phyloP scores from a whole-genome alignment of 2,797 vertebrate genomes.

The Hyperoplus lanceolatus region DNA sequence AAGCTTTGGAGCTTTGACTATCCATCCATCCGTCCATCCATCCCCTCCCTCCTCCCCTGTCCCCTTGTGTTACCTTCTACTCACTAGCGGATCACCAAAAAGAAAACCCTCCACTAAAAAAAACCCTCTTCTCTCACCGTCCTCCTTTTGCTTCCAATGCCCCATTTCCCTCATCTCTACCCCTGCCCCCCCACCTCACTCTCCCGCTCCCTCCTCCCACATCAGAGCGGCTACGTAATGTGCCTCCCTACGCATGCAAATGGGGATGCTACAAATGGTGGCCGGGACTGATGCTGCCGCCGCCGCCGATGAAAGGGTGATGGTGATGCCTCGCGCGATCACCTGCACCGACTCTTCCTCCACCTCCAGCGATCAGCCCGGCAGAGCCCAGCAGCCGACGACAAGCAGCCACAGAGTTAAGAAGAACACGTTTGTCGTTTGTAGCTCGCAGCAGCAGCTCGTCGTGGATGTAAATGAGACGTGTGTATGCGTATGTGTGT shows the following conservation, averaged over 20 bases:
- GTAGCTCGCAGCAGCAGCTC: slow-evolving; percentile 53
- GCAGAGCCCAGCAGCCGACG: slow-evolving; percentile 78
- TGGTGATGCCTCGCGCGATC: slow-evolving; percentile 96
- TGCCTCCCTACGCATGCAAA: slow-evolving; percentile 92
- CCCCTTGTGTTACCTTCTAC: slow-evolving; percentile 64
- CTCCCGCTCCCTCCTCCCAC: slow-evolving; percentile 84
- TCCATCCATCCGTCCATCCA: slow-evolving; percentile 65
- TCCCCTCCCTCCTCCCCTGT: slow-evolving; percentile 54
- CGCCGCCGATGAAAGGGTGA: slow-evolving; percentile 92
- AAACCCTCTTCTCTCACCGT: slow-evolving; percentile 59
- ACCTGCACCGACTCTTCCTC: slow-evolving; percentile 73
- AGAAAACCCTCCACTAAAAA: slow-evolving; percentile 52
- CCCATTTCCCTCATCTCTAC: slow-evolving; percentile 84
- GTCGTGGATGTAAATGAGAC: slow-evolving; percentile 80
- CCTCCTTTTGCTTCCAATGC: slow-evolving; percentile 80
- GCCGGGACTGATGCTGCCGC: slow-evolving; percentile 85
- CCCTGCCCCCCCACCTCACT: slow-evolving; percentile 76
- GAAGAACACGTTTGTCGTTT: slow-evolving; percentile 58
- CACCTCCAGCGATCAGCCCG: slow-evolving; percentile 76
- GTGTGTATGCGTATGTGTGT: slow-evolving; percentile 79
- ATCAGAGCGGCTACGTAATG: slow-evolving; percentile 87
- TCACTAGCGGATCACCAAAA: slow-evolving; percentile 64
- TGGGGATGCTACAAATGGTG: slow-evolving; percentile 92
- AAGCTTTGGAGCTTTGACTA: slow-evolving; percentile 85
- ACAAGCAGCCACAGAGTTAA: slow-evolving; percentile 68